A percentile compares a stretch with the other conserved stretches of the same genome.
Evolutionary conservation across 2,113 vertebrate genomes (phyloP).

Genomic region (Phoenicopterus ruber): DNA sequence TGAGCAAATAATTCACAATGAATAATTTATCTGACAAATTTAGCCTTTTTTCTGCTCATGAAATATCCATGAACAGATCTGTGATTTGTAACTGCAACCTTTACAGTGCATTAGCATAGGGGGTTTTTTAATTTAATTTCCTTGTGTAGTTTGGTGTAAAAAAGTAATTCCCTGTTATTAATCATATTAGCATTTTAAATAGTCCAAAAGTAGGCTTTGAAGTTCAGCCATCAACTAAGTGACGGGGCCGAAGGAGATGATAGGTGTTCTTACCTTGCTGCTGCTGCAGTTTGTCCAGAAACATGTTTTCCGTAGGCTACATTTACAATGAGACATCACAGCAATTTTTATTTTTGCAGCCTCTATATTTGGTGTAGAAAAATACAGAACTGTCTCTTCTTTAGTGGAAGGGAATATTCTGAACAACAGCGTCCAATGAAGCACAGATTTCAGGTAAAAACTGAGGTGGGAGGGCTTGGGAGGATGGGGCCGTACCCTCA

Average conservation of each 20-base stretch:
- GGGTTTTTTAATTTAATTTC: constrained; percentile 6
- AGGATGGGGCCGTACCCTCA: neutral
- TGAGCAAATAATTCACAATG: constrained; percentile 62
- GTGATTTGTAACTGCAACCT: constrained; percentile 59
- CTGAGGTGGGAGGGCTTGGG: neutral
- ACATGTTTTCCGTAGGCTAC: neutral
- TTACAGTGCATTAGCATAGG: constrained; percentile 53
- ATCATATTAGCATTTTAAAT: constrained; percentile 45
- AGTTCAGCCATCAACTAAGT: neutral
- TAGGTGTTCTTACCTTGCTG: neutral
- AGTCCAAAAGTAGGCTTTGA: constrained; percentile 24
- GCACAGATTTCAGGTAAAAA: neutral
- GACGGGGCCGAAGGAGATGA: neutral
- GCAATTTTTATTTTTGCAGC: neutral
- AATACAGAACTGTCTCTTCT: neutral
- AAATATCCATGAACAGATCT: constrained; percentile 63
- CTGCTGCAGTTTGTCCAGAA: neutral
- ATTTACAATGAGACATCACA: neutral
- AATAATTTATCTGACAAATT: constrained; percentile 67
- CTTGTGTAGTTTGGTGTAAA: constrained; percentile 51
- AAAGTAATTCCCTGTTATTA: constrained; percentile 46
- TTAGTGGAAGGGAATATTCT: neutral
- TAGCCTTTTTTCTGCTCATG: constrained; percentile 59
- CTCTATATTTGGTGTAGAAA: neutral
- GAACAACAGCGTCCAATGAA: neutral